Evolutionary conservation across 2,797 vertebrate genomes (phyloP), one percentile per base, ranked within the genome.

Genomic region (Lepus townsendii): DNA sequence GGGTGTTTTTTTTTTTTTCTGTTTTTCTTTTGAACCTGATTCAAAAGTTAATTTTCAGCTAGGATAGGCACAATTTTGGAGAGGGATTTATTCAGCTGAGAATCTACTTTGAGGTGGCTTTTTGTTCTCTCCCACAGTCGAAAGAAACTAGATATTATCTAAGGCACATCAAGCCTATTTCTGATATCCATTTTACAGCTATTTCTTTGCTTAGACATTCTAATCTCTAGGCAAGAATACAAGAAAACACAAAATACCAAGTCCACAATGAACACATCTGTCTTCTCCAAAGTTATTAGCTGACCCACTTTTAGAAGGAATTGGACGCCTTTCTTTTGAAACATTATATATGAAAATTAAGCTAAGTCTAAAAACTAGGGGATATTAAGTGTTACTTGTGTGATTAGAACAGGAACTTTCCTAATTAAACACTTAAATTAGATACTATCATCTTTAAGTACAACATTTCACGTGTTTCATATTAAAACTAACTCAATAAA

Each of bases 1-100:
- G 52, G 35, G 69, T 30, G 85, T 73, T 62, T 50, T 26, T 75
- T 90, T 35, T n/a, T 63, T 87, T 17, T 79, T 75, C 30, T 68
- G 7, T 52, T 84, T 95, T 79, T 57, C 80, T 63, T 68, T 54
- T n/a, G 72, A 14, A 82, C 38, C 65, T 91, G 52, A 91, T 69
- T 95, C 50, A 75, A 85, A 92, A 94, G 68, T 84, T 68, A 87
- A 91, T 82, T 95, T 76, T 93, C 38, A 63, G 27, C 50, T 91
- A 38, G 13, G 22, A n/a, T 19, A 26, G 57, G 27, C 32, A 91
- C 52, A 94, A 88, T 87, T 91, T 88, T 32, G 84, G 42, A 87
- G 79, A 17, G 84, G 63, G 78, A 66, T 73, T 84, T 83, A 92
- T 71, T 79, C 30, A 79, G 10, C 47, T 54, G 42, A 80, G 63